phyloP scores from a whole-genome alignment of 2,888 invertebrate species.

The Ariolimax columbianus region DNA sequence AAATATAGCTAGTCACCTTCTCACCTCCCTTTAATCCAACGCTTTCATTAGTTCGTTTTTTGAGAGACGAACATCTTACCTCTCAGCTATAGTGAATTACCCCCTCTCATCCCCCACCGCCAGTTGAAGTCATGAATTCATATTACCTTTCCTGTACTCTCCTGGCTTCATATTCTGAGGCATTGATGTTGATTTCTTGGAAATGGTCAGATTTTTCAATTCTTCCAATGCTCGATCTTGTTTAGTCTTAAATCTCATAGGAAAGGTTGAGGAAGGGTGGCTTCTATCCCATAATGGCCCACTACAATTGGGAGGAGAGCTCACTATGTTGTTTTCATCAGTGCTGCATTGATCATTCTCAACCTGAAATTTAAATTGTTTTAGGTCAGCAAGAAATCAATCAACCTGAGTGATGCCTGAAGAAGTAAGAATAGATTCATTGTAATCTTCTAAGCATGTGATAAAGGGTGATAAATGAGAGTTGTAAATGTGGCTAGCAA shows the following conservation, averaged over 20 bases:
- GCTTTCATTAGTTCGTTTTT: no score
- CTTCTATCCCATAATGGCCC: background rate
- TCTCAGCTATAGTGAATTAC: no score
- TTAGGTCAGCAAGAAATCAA: background rate
- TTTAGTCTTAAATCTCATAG: slow-evolving; percentile 56
- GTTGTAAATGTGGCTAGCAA: no score
- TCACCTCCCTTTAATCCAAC: no score
- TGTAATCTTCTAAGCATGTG: no score
- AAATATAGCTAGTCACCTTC: no score
- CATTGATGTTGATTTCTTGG: slow-evolving; percentile 62
- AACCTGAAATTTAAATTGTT: background rate
- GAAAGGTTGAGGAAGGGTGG: slow-evolving; percentile 28
- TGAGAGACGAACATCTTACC: no score
- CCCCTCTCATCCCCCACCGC: no score
- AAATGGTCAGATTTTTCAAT: slow-evolving; percentile 31
- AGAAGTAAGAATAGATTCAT: no score
- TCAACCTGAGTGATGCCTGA: background rate
- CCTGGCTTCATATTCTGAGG: slow-evolving; percentile 68
- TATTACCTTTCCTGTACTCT: slow-evolving; percentile 66
- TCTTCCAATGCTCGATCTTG: slow-evolving; percentile 19
- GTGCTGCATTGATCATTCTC: background rate
- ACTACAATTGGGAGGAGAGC: background rate
- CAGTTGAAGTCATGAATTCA: background rate
- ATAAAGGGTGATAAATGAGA: no score
- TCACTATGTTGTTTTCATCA: background rate